Evolutionary conservation across 2,113 vertebrate species (phyloP), one percentile per base, ranked within the genome.

Genomic region (Tragulus kanchil): DNA sequence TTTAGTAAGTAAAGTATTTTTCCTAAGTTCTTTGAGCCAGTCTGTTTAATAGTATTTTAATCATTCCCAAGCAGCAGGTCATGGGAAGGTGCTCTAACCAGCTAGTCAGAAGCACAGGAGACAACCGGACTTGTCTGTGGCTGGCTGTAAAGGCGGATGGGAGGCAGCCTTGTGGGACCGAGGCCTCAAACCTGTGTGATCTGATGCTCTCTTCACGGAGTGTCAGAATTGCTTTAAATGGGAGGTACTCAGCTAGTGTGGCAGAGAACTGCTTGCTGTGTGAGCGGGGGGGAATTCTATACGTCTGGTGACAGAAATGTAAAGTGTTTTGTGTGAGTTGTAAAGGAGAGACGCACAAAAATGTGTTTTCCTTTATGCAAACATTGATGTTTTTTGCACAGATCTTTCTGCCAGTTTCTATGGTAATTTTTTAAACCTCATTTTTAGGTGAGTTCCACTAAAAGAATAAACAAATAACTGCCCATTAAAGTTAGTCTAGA

Each of bases 401-500:
- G 52, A 50, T 69, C 45, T n/a, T 52, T 45, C 42, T 50, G 45
- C 11, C 25, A 11, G 54, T 82, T 93, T 64, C 50, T 89, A 85
- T 26, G 15, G 14, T 56, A 86, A 11, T 36, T 90, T 93, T 85
- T 58, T 48, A 89, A 79, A 79, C 36, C 8, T 64, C 58, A 45
- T 89, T 86, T 95, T 75, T 87, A 82, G 56, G 36, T 52, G 52
- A 90, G 71, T 90, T 14, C 36, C 65, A 95, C 48, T 85, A 85
- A 96, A 89, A 87, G 3, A 83, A 52, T 54, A 59, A 90, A 90
- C 87, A 95, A 89, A n/a, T 25, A 83, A 78, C 4, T 65, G 85
- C 65, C 23, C 19, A 42, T 52, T 85, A 94, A 93, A 93, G 15
- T 13, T 14, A 95, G 50, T 71, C 36, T 73, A 86, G 42, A 45